Evolutionary conservation across 92 coral and sea anemone species (phyloP), one percentile per base, ranked within the genome.

Genomic region (Porites rus): DNA sequence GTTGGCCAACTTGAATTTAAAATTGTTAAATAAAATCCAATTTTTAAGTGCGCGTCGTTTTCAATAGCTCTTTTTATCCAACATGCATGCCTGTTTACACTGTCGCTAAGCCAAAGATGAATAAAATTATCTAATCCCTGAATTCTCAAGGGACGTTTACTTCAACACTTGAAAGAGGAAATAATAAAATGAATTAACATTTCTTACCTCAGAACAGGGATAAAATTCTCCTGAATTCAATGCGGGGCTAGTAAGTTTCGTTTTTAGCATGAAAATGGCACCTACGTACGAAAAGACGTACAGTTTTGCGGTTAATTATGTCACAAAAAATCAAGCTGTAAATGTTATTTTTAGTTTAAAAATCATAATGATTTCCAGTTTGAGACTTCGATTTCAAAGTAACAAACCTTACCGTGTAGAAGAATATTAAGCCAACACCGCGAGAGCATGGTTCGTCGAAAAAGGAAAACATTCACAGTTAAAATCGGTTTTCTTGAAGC

Each of bases 141-240:
- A 51, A 17, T 11, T 66, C 61, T 66, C 52, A 56, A 51, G 52
- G 68, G n/a, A 68, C 56, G 24, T 50, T 79, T 24, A 7, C 19
- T 22, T 54, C 52, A 7, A 24, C 24, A 58, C 28, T 25, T 9
- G 56, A 56, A n/a, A 1, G 38, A 25, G 21, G 8, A 52, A 24
- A 24, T 10, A 24, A 24, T 24, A 24, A 24, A 13, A 19, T 50
- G 61, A 66, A 65, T 18, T 31, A 28, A 18, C 13, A 58, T 14
- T 53, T 16, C 9, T 10, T 73, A 83, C 87, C 80, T 83, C 20
- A 50, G 74, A 65, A 65, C 87, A 83, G 46, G 31, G 2, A 28
- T 73, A 8, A 63, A 83, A 83, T 8, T 59, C 5, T 14, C 79
- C 87, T 74, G 80, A 10, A 28, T 19, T 18, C 28, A 83, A 50